These are phyloP conservation scores for Sorex fumeus DNA, from an alignment of 2,113 vertebrate species.

Conservation along the genomic window DNA sequence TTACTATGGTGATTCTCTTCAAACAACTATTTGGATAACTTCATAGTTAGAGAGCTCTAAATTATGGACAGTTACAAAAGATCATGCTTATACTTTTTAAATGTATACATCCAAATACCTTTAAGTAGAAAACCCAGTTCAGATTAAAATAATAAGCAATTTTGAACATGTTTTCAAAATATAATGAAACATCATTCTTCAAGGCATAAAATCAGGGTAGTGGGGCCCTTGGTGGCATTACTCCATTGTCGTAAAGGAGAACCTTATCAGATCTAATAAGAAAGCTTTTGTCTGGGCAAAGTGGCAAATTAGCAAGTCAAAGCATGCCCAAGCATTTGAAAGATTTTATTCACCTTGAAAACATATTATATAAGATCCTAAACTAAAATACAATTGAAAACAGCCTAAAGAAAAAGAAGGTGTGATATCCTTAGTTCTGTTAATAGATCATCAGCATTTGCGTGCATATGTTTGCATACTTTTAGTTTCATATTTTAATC, in stretches of 20 bases:
- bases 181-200: conserved; percentile 25
- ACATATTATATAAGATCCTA: conserved; percentile 81
- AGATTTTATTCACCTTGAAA: conserved; percentile 82
- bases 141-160: conserved; percentile 50
- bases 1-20: conserved; percentile 67
- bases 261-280: conserved; percentile 56
- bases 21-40: conserved; percentile 38
- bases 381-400: conserved; percentile 87
- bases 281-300: conserved; percentile 80
- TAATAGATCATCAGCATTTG: conserved; percentile 87
- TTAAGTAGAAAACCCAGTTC: conserved; percentile 59
- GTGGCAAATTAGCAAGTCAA: conserved; percentile 78
- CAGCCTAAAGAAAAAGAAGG: conserved; percentile 87
- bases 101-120: conserved; percentile 46
- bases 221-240: conserved; percentile 52
- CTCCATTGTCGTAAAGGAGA: conserved; percentile 76
- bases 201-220: background rate
- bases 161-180: conserved; percentile 58
- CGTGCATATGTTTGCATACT: conserved; percentile 90
- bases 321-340: conserved; percentile 81
- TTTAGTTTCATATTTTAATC: conserved; percentile 90
- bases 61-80: conserved; percentile 14
- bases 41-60: conserved; percentile 58
- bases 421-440: conserved; percentile 88
- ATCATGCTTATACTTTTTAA: conserved; percentile 37